These are phyloP conservation scores for Abrostola triplasia DNA, from an alignment of 2,888 invertebrate genomes.

Conservation along the genomic window DNA sequence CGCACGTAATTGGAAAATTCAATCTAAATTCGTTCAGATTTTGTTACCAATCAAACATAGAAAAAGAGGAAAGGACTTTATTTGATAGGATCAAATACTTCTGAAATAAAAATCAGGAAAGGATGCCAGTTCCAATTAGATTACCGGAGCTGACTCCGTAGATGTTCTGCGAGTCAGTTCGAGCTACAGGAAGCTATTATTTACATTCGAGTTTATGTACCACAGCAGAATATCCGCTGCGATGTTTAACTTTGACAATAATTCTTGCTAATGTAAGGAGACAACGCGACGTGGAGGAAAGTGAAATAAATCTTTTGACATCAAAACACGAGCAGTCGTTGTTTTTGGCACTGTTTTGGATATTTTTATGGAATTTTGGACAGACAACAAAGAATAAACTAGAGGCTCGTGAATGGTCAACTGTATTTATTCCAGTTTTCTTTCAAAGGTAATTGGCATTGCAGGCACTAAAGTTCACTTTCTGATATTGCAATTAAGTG, in stretches of 20 bases:
- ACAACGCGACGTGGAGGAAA: constrained; percentile 20
- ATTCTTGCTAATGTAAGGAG: constrained; percentile 44
- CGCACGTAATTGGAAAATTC: constrained; percentile 73
- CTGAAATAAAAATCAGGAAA: constrained; percentile 34
- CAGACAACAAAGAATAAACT: constrained; percentile 25
- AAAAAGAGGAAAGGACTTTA: constrained; percentile 23
- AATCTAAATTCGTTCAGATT: constrained; percentile 70
- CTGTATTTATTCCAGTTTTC: too few species aligned
- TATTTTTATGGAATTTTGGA: constrained; percentile 12
- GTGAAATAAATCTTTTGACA: constrained; percentile 45
- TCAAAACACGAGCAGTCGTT: constrained; percentile 43
- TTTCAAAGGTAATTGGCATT: too few species aligned
- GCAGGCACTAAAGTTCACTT: too few species aligned
- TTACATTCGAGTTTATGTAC: constrained; percentile 30
- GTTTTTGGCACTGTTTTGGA: constrained; percentile 25
- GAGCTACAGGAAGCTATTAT: constrained; percentile 23
- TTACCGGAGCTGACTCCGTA: constrained; percentile 35
- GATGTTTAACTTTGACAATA: constrained; percentile 49
- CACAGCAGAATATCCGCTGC: constrained; percentile 28
- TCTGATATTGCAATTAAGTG: too few species aligned
- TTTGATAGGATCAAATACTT: constrained; percentile 45
- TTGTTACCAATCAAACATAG: constrained; percentile 53
- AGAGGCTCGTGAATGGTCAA: too few species aligned
- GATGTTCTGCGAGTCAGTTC: constrained; percentile 9
- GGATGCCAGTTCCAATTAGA: constrained; percentile 46